Percentiles rank a stretch among this genome's conserved stretches.
Evolutionary conservation across 2,797 vertebrate species (phyloP).

Genomic region (Coregonus ussuriensis): DNA sequence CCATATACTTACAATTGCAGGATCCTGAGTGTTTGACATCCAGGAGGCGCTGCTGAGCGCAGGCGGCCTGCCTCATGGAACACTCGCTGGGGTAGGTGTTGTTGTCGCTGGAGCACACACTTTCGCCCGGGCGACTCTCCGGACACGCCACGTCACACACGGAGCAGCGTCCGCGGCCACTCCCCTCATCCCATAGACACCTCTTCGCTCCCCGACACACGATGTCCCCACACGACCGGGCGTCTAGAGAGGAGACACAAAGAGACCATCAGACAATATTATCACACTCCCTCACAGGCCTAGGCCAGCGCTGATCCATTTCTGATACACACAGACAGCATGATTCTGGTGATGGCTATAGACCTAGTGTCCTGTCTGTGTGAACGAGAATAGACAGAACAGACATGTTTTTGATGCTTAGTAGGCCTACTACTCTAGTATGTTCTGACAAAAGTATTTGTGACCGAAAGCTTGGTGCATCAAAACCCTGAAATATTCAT

Average conservation of each 20-base stretch:
- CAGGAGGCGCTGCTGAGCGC: constrained; percentile 80
- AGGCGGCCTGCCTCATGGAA: constrained; percentile 85
- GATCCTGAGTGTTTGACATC: constrained; percentile 88
- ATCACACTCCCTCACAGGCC: not conserved
- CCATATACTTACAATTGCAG: constrained; percentile 90
- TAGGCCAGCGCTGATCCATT: not conserved
- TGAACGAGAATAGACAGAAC: constrained; percentile 19
- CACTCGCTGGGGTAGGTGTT: constrained; percentile 86
- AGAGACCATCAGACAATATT: not conserved
- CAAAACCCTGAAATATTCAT: not conserved
- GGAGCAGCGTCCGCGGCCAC: constrained; percentile 82
- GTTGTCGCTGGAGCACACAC: constrained; percentile 87
- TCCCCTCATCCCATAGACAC: constrained; percentile 85
- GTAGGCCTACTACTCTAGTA: not conserved
- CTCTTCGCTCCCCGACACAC: constrained; percentile 82
- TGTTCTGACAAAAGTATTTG: not conserved
- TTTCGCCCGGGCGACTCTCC: constrained; percentile 81
- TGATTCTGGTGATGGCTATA: not conserved
- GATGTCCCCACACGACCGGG: constrained; percentile 88
- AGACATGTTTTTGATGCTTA: constrained; percentile 14
- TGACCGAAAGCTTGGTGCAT: too few relatives aligned
- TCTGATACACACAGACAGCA: not conserved
- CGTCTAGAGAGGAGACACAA: constrained; percentile 73
- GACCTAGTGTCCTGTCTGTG: not conserved
- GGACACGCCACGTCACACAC: constrained; percentile 80